Conservation (phyloP, 2,797 vertebrate species). For the Delichon dasypus region DNA sequence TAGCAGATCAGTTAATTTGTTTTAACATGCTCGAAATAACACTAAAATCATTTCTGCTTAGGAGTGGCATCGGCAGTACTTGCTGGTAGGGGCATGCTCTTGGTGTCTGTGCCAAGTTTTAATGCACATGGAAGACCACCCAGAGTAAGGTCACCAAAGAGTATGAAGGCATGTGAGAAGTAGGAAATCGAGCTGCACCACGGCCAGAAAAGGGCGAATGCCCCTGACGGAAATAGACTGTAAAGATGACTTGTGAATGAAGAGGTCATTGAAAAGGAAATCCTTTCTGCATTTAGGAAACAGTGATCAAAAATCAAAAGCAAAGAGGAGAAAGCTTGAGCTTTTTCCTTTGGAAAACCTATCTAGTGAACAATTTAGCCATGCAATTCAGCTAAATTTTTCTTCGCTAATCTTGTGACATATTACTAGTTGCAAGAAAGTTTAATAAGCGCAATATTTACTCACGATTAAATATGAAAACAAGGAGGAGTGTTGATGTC, state of each 20-base stretch:
- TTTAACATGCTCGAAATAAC: neutral
- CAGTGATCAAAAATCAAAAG: neutral
- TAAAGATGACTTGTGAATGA: neutral
- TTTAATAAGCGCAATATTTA: neutral
- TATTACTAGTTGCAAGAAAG: neutral
- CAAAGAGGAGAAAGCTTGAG: neutral
- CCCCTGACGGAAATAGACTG: neutral
- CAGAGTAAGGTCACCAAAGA: accelerated
- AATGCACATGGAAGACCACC: accelerated
- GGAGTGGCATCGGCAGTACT: accelerated
- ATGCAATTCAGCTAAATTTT: neutral
- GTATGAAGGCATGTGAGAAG: accelerated
- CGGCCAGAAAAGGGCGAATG: neutral
- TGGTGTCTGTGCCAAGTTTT: accelerated
- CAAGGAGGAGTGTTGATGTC: neutral
- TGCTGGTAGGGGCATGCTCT: accelerated
- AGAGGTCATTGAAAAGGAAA: neutral
- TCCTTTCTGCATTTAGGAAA: neutral
- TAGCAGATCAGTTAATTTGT: neutral
- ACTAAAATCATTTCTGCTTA: neutral
- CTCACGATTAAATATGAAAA: neutral
- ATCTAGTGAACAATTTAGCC: neutral
- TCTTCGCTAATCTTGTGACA: neutral
- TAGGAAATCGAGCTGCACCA: neutral
- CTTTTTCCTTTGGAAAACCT: neutral